A percentile compares a stretch with the other conserved stretches of the same genome.
These are phyloP conservation scores for Prunella fulvescens DNA, from an alignment of 2,113 vertebrate genomes.

Conservation along the genomic window DNA sequence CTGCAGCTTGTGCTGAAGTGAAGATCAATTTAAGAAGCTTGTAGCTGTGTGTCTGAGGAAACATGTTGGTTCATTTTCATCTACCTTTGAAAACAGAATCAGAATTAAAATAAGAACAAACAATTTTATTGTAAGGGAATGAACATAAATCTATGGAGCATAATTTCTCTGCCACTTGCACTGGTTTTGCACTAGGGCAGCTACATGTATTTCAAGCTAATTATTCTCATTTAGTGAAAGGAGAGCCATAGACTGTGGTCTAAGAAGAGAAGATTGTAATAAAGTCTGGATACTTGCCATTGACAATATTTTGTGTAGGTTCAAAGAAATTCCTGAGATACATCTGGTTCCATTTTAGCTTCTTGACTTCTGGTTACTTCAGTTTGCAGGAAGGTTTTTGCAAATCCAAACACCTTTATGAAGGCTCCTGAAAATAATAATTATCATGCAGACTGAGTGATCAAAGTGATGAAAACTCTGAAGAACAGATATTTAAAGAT, in stretches of 20 bases:
- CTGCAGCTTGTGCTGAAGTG: neutral
- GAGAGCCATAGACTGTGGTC: neutral
- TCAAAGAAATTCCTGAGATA: neutral
- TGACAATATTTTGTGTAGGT: neutral
- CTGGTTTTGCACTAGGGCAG: neutral
- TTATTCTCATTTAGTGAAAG: neutral
- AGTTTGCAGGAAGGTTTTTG: neutral
- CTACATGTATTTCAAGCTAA: neutral
- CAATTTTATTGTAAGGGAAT: neutral
- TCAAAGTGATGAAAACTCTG: neutral
- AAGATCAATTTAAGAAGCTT: neutral
- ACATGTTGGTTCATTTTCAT: neutral
- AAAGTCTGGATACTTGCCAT: neutral
- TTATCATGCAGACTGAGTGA: neutral
- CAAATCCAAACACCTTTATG: neutral
- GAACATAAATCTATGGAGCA: neutral
- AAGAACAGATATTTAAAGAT: neutral
- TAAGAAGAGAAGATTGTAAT: neutral
- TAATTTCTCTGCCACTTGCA: neutral
- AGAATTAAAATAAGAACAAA: neutral
- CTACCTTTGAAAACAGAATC: neutral
- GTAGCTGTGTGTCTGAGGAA: neutral
- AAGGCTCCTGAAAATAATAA: neutral
- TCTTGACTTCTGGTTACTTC: neutral
- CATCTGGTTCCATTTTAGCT: neutral